A percentile compares a stretch with the other conserved stretches of the same genome.
Conservation (phyloP, 2,888 invertebrate species). For the Serrognathus titanus region DNA sequence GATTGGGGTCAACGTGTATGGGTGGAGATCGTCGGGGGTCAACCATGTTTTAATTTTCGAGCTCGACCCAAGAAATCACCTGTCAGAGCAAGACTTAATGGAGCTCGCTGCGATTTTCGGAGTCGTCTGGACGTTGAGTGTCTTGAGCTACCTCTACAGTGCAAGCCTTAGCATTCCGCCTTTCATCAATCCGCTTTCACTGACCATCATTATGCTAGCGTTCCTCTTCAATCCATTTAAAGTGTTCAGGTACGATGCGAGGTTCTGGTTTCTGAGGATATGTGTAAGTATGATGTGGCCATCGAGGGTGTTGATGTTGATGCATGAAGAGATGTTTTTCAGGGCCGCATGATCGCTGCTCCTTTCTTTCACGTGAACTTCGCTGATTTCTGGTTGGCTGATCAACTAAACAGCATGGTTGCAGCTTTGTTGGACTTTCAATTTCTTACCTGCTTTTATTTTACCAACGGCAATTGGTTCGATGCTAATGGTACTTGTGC, state of each 20-base stretch:
- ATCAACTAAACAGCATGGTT: conserved; percentile 76
- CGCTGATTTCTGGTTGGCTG: conserved; percentile 84
- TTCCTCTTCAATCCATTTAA: conserved; percentile 75
- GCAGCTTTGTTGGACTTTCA: conserved; percentile 76
- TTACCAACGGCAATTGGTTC: conserved; percentile 58
- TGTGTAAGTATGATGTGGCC: conserved; percentile 51
- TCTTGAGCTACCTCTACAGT: conserved; percentile 65
- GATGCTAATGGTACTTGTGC: conserved; percentile 46
- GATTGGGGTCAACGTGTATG: conserved; percentile 77
- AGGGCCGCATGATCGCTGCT: conserved; percentile 64
- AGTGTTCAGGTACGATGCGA: conserved; percentile 70
- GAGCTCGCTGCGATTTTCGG: conserved; percentile 74
- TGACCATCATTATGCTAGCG: conserved; percentile 63
- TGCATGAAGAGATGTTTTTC: conserved; percentile 28
- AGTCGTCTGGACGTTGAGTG: conserved; percentile 68
- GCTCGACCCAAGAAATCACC: conserved; percentile 74
- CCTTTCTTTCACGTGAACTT: conserved; percentile 77
- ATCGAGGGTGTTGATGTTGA: not conserved
- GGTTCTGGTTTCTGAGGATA: conserved; percentile 70
- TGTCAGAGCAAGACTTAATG: conserved; percentile 72
- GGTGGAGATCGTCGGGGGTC: conserved; percentile 78
- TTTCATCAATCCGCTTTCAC: conserved; percentile 71
- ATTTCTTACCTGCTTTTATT: conserved; percentile 75
- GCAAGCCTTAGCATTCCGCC: conserved; percentile 66
- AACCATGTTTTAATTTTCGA: conserved; percentile 84